Evolutionary conservation across 2,797 vertebrate genomes (phyloP).

Genomic region (Gambelia wislizenii): DNA sequence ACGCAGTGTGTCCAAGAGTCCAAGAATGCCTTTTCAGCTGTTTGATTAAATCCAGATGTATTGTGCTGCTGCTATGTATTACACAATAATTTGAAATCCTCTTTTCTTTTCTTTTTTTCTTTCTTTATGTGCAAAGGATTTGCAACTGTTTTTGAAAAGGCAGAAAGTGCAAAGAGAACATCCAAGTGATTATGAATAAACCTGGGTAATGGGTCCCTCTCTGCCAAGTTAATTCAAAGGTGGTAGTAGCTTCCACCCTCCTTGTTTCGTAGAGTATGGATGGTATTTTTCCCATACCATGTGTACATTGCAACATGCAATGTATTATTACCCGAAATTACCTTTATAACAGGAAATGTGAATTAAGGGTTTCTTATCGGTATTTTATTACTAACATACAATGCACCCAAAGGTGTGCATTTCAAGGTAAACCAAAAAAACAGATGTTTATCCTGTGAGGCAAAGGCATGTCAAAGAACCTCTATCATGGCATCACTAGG

Average conservation of each 20-base stretch:
- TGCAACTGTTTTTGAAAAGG: conserved; percentile 57
- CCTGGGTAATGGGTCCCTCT: background rate
- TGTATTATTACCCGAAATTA: background rate
- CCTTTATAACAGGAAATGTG: conserved; percentile 33
- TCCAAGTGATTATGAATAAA: conserved; percentile 17
- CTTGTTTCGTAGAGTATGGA: background rate
- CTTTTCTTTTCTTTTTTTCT: too few relatives aligned
- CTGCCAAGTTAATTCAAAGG: background rate
- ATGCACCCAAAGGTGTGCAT: background rate
- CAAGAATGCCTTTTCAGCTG: conserved; percentile 55
- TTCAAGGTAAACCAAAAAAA: background rate
- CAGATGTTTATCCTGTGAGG: background rate
- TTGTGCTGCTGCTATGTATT: conserved; percentile 24
- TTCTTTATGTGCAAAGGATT: conserved; percentile 41
- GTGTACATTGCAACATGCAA: background rate
- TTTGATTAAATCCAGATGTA: conserved; percentile 61
- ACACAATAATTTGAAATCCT: conserved; percentile 47
- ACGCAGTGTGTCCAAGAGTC: conserved; percentile 59
- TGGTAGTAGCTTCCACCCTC: too few relatives aligned
- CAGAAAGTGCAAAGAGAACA: conserved; percentile 57
- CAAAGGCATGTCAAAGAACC: background rate
- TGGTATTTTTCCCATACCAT: background rate
- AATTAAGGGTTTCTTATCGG: background rate
- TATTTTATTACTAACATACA: background rate
- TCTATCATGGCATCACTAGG: background rate